Evolutionary conservation across 1,140 invertebrate species (phyloP).

Genomic region (Asobara japonica): DNA sequence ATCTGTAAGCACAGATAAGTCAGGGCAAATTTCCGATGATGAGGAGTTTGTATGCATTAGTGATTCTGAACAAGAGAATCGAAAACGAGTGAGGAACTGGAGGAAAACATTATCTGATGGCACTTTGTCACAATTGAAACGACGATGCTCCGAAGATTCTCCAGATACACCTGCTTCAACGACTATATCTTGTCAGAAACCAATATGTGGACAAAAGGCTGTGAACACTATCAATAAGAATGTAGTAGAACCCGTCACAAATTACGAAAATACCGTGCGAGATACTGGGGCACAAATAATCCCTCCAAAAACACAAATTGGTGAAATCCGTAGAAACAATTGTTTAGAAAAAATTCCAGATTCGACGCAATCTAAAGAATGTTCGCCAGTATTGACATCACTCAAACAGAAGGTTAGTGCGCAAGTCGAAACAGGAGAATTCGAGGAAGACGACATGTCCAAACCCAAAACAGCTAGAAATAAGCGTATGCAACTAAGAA

Average conservation of each 20-base stretch:
- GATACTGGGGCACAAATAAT: not conserved
- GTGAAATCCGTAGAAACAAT: not conserved
- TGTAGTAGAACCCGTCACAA: not conserved
- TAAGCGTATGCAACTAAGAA: not conserved
- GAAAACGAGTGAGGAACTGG: constrained; percentile 56
- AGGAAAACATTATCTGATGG: constrained; percentile 42
- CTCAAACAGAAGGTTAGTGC: not conserved
- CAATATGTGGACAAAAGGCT: no score
- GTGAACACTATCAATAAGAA: not conserved
- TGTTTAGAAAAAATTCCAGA: not conserved
- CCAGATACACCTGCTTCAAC: not conserved
- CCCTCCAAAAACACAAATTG: not conserved
- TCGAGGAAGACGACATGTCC: constrained; percentile 29
- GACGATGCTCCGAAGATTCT: not conserved
- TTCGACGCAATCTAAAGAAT: not conserved
- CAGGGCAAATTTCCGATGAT: constrained; percentile 48
- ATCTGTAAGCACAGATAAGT: not conserved
- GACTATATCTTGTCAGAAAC: not conserved
- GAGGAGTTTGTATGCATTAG: constrained; percentile 74
- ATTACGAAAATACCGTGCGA: not conserved
- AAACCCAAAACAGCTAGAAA: not conserved
- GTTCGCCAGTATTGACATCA: not conserved
- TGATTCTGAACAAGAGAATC: constrained; percentile 70
- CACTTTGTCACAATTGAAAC: constrained; percentile 36
- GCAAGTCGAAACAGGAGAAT: not conserved